phyloP scores from a whole-genome alignment of 2,113 vertebrate genomes.

The Phrynosoma blainvillii region DNA sequence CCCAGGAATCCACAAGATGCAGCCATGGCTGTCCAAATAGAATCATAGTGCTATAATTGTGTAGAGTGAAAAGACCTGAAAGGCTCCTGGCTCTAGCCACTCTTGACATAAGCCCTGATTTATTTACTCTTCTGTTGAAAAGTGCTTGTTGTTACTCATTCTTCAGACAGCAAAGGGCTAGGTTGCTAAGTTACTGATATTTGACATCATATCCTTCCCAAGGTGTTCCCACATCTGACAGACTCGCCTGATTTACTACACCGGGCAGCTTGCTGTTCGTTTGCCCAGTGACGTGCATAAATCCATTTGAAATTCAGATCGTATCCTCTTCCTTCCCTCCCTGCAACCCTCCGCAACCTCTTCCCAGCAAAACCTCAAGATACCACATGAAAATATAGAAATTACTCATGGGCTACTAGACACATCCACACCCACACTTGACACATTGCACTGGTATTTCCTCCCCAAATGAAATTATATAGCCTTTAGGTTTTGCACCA shows the following conservation, averaged over 20 bases:
- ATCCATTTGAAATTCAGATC: slow-evolving; percentile 82
- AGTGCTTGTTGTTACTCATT: slow-evolving; percentile 72
- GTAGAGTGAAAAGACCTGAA: no score
- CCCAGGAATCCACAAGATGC: neutral
- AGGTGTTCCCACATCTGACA: slow-evolving; percentile 81
- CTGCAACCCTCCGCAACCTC: neutral
- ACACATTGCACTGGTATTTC: slow-evolving; percentile 55
- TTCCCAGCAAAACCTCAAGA: slow-evolving; percentile 58
- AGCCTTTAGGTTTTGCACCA: slow-evolving; percentile 68
- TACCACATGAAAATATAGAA: slow-evolving; percentile 77
- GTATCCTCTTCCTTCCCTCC: slow-evolving; percentile 46
- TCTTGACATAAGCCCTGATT: slow-evolving; percentile 71
- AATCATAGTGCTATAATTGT: no score
- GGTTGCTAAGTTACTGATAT: slow-evolving; percentile 85
- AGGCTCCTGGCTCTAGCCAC: neutral
- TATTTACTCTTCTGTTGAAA: slow-evolving; percentile 79
- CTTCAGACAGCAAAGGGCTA: slow-evolving; percentile 76
- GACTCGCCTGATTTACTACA: slow-evolving; percentile 80
- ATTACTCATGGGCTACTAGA: slow-evolving; percentile 68
- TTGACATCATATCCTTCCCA: slow-evolving; percentile 86
- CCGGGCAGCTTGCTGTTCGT: slow-evolving; percentile 78
- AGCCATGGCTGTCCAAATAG: no score
- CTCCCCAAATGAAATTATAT: slow-evolving; percentile 63
- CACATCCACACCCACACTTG: slow-evolving; percentile 66
- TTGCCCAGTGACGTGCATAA: slow-evolving; percentile 76